These are phyloP conservation scores for Drosophila mayaguana DNA, from an alignment of 2,888 invertebrate genomes.

Conservation along the genomic window DNA sequence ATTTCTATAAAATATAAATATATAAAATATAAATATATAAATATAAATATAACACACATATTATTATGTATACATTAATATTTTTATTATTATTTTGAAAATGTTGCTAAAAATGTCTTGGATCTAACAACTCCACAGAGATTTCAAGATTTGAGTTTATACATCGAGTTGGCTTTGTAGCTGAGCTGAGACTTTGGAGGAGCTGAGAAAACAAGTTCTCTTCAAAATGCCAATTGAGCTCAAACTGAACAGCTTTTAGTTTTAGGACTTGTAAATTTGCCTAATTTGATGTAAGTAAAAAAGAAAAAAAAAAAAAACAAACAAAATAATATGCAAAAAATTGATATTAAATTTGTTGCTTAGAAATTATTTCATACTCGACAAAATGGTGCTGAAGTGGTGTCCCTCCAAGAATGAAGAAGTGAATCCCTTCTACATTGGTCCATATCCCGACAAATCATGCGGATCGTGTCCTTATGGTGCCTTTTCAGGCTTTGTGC, in stretches of 20 bases:
- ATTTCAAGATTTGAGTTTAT: background rate
- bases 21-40: no score
- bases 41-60: no score
- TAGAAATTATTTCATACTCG: background rate
- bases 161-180: background rate
- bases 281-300: background rate
- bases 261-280: background rate
- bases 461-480: conserved; percentile 57
- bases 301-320: no score
- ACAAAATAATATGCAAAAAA: background rate
- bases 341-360: background rate
- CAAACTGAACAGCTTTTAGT: background rate
- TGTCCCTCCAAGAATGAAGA: background rate
- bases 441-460: conserved; percentile 57
- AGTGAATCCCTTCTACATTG: conserved; percentile 67
- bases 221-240: background rate
- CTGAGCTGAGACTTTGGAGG: background rate
- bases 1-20: no score
- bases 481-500: conserved; percentile 46
- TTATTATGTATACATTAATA: no score
- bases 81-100: no score
- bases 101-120: no score
- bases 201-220: background rate
- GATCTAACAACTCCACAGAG: no score
- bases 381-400: conserved; percentile 8